Conservation (phyloP, 2,797 vertebrate species). For the Pelobates cultripes region DNA sequence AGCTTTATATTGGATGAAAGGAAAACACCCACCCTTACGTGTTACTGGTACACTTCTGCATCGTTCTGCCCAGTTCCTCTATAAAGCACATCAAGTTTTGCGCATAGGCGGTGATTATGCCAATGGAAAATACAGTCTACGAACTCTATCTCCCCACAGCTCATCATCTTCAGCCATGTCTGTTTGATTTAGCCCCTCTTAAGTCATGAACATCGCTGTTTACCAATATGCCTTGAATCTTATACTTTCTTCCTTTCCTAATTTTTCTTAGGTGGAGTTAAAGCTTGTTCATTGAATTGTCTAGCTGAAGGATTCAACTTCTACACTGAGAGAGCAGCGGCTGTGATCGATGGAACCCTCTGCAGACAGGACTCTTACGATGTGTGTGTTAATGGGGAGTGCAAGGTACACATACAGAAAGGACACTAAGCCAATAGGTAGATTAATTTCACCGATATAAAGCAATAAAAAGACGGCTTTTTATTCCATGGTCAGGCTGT, state of each 20-base stretch:
- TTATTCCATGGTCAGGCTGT: neutral
- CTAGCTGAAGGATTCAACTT: slow-evolving; percentile 97
- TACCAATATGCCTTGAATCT: neutral
- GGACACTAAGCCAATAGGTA: neutral
- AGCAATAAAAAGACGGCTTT: neutral
- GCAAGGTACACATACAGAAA: slow-evolving; percentile 79
- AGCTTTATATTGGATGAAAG: too few species aligned
- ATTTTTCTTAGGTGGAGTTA: slow-evolving; percentile 84
- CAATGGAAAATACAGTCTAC: too few species aligned
- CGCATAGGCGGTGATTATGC: too few species aligned
- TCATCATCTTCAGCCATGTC: too few species aligned
- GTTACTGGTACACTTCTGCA: too few species aligned
- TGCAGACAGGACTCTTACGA: slow-evolving; percentile 91
- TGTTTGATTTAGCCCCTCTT: too few species aligned
- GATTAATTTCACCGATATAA: neutral
- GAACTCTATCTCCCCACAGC: too few species aligned
- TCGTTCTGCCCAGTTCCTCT: too few species aligned
- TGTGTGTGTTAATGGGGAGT: slow-evolving; percentile 94
- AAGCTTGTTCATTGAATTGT: slow-evolving; percentile 94
- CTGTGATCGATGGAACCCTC: slow-evolving; percentile 91
- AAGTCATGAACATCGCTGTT: neutral
- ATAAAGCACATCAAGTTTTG: too few species aligned
- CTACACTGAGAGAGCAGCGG: slow-evolving; percentile 93
- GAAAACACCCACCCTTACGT: too few species aligned
- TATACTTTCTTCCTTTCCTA: neutral